A percentile compares a stretch with the other conserved stretches of the same genome.
Conservation (phyloP, 2,797 vertebrate species). For the Sebastes trivittatus region DNA sequence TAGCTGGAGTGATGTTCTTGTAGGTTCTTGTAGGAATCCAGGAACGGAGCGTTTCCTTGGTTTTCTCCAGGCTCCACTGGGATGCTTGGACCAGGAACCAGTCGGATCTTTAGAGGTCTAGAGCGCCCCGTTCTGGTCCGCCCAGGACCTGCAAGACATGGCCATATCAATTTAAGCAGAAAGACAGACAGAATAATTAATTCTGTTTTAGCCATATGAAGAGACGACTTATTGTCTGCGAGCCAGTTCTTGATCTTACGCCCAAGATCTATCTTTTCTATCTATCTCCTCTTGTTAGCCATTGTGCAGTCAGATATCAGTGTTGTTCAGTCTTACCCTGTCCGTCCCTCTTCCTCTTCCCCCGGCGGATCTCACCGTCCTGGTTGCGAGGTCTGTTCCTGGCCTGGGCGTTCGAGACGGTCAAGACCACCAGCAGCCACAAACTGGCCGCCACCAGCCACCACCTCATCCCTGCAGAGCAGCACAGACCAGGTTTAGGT, state of each 20-base stretch:
- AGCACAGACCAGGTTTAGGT: slow-evolving; percentile 20
- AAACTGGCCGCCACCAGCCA: slow-evolving; percentile 65
- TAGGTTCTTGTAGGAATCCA: slow-evolving; percentile 81
- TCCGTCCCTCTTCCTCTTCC: slow-evolving; percentile 67
- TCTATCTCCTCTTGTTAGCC: not conserved
- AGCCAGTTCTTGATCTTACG: not conserved
- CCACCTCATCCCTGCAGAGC: slow-evolving; percentile 80
- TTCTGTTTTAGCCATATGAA: not conserved
- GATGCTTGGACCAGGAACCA: slow-evolving; percentile 44
- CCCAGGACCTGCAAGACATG: slow-evolving; percentile 46
- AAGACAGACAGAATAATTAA: fast-evolving
- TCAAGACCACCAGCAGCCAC: slow-evolving; percentile 79
- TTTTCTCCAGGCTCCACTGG: slow-evolving; percentile 62
- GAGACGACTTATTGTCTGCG: not conserved
- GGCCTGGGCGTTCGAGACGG: slow-evolving; percentile 58
- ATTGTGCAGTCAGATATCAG: not conserved
- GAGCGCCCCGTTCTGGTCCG: slow-evolving; percentile 32
- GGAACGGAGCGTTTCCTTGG: slow-evolving; percentile 30
- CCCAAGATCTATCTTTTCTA: too few species aligned
- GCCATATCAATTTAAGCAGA: not conserved
- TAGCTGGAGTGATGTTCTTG: slow-evolving; percentile 83
- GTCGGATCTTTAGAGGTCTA: slow-evolving; percentile 49
- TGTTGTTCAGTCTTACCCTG: slow-evolving; percentile 43
- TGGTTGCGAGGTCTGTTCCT: slow-evolving; percentile 37
- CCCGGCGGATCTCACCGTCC: slow-evolving; percentile 4